These are phyloP conservation scores for Ailurus styani DNA, from an alignment of 2,113 vertebrate species.

Conservation along the genomic window DNA sequence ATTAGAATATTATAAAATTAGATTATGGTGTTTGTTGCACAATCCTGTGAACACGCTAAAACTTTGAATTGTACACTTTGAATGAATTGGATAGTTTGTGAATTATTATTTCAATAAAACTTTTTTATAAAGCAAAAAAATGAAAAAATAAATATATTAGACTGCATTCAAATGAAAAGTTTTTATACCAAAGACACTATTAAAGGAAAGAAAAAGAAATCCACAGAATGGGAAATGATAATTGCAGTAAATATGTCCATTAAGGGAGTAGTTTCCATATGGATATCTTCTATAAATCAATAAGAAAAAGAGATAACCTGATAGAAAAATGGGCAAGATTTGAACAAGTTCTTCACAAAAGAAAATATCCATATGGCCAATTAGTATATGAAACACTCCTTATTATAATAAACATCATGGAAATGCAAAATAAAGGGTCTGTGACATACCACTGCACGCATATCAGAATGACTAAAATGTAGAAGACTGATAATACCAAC, in stretches of 20 bases:
- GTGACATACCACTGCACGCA: not conserved
- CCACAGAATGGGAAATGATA: not conserved
- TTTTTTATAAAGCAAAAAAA: not conserved
- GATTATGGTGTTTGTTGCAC: not conserved
- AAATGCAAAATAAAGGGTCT: not conserved
- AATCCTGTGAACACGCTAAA: not conserved
- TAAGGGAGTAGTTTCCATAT: not conserved
- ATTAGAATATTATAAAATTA: not conserved
- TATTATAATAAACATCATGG: not conserved
- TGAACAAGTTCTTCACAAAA: not conserved
- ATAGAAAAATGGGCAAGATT: not conserved
- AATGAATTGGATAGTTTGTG: not conserved
- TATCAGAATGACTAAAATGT: not conserved
- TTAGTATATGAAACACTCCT: not conserved
- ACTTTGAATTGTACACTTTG: not conserved
- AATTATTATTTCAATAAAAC: not conserved
- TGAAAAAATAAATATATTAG: not conserved
- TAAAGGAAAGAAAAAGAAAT: not conserved
- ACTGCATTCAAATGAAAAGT: not conserved
- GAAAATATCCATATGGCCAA: not conserved
- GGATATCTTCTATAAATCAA: not conserved
- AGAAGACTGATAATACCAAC: not conserved
- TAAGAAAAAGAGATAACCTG: not conserved
- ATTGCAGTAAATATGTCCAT: not conserved
- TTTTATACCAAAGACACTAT: not conserved